Percentiles rank a stretch among this genome's conserved stretches.
phyloP scores from a whole-genome alignment of 1,140 invertebrate genomes.

The Lordiphosa stackelbergi region DNA sequence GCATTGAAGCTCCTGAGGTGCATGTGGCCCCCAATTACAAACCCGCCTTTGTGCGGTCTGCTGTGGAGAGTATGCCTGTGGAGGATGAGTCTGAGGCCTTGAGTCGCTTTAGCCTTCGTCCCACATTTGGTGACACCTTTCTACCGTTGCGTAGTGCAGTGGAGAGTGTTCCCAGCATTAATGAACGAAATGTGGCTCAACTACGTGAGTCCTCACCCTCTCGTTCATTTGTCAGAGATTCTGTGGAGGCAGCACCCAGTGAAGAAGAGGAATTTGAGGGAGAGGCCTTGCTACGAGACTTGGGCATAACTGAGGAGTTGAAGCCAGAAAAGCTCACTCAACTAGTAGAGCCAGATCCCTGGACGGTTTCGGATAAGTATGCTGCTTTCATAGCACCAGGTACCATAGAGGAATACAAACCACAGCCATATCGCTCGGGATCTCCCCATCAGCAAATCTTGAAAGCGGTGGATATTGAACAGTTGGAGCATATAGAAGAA shows the following conservation, averaged over 20 bases:
- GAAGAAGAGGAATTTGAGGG: slow-evolving; percentile 38
- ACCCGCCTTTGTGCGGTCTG: slow-evolving; percentile 78
- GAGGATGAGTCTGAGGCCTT: slow-evolving; percentile 39
- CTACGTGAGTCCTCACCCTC: slow-evolving; percentile 31
- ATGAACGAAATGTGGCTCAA: slow-evolving; percentile 25
- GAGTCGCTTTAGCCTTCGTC: slow-evolving; percentile 42
- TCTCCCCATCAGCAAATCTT: slow-evolving; percentile 70
- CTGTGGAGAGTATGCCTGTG: slow-evolving; percentile 79
- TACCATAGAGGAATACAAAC: slow-evolving; percentile 23
- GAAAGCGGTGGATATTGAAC: slow-evolving; percentile 41
- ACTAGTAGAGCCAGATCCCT: slow-evolving; percentile 35
- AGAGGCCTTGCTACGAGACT: slow-evolving; percentile 19
- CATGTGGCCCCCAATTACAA: slow-evolving; percentile 39
- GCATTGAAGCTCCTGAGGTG: slow-evolving; percentile 59
- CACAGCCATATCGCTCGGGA: slow-evolving; percentile 60
- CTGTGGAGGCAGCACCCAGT: slow-evolving; percentile 81
- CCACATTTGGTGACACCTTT: slow-evolving; percentile 61
- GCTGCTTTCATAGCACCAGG: slow-evolving; percentile 75
- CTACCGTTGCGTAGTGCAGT: slow-evolving; percentile 81
- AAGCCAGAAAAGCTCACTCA: slow-evolving; percentile 24
- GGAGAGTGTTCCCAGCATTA: slow-evolving; percentile 79
- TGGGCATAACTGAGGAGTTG: slow-evolving; percentile 17
- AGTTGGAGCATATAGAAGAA: slow-evolving; percentile 57
- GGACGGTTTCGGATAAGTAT: slow-evolving; percentile 68
- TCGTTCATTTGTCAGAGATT: slow-evolving; percentile 79